These are phyloP conservation scores for Belonocnema kinseyi DNA, from an alignment of 1,140 invertebrate species.

Conservation along the genomic window DNA sequence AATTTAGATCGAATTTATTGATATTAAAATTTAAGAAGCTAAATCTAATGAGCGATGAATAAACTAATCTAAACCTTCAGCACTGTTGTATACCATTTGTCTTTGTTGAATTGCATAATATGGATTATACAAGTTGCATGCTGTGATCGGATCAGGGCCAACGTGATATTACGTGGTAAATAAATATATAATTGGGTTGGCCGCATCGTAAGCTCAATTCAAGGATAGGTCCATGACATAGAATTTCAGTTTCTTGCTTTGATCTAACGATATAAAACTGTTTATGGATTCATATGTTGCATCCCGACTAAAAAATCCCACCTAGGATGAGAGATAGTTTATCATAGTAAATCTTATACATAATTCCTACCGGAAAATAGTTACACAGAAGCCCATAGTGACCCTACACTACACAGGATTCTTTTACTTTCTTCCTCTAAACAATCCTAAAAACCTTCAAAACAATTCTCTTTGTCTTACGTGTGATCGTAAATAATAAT, in stretches of 20 bases:
- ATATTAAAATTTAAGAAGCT: background rate
- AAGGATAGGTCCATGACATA: conserved; percentile 68
- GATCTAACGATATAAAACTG: background rate
- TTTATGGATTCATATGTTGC: background rate
- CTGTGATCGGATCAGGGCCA: conserved; percentile 66
- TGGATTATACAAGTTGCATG: conserved; percentile 68
- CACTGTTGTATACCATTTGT: background rate
- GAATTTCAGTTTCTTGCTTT: conserved; percentile 55
- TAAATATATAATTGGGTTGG: conserved; percentile 69
- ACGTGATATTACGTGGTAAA: conserved; percentile 66
- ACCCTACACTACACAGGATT: too few relatives aligned
- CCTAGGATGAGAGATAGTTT: too few relatives aligned
- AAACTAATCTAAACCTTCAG: conserved; percentile 22
- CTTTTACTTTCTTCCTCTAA: too few relatives aligned
- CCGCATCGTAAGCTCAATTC: conserved; percentile 58
- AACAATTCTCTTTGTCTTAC: too few relatives aligned
- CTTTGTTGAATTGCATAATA: conserved; percentile 55
- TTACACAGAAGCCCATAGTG: too few relatives aligned
- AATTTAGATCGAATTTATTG: background rate
- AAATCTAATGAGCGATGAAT: background rate
- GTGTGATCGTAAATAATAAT: too few relatives aligned
- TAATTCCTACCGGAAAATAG: too few relatives aligned
- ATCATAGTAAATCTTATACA: too few relatives aligned
- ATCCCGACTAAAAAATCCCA: background rate
- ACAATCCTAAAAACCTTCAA: too few relatives aligned